Evolutionary conservation across 2,797 vertebrate species (phyloP), one percentile per base, ranked within the genome.

Genomic region (Enteromius treurensis): DNA sequence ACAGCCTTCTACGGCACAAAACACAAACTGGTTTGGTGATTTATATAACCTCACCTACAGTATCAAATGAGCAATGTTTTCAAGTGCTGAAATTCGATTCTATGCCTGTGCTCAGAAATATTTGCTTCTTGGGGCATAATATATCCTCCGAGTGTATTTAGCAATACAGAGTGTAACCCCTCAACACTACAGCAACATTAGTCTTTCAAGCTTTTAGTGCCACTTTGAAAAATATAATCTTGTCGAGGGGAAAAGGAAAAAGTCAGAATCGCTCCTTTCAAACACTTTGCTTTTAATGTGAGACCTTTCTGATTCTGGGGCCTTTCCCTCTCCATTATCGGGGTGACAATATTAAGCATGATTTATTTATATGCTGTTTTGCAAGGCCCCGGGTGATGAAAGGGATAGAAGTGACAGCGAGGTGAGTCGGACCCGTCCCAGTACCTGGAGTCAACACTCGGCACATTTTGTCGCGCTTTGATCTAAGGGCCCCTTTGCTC

Each of bases 141-240:
- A 75, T 19, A 75, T 60, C n/a, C 26, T 77, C 62, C 1, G 92
- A 91, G 86, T 70, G 40, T 34, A 60, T 77, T 70, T n/a, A 74
- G 45, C 47, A 65, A 32, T 40, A 51, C n/a, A 86, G 29, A 75
- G 69, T 14, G 21, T 45, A 67, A 49, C 76, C 49, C 81, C 76
- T 68, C 69, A 75, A 74, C 70, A 55, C 70, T 45, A 82, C 81
- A 70, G 53, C 74, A 79, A 65, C 92, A 93, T 77, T 89, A 92
- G 90, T 91, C 91, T 93, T 92, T 90, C 91, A 88, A 93, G 93
- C 92, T 94, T 94, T 94, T 93, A 94, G 93, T 91, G 90, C 91
- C 91, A 92, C 92, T 94, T 93, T 93, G 90, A 91, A 92, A 93
- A 92, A 92, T 90, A 91, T 92, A 92, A 93, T 90, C 90, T 93